Evolutionary conservation across 2,797 vertebrate species (phyloP).

Genomic region (Hylomyscus alleni): DNA sequence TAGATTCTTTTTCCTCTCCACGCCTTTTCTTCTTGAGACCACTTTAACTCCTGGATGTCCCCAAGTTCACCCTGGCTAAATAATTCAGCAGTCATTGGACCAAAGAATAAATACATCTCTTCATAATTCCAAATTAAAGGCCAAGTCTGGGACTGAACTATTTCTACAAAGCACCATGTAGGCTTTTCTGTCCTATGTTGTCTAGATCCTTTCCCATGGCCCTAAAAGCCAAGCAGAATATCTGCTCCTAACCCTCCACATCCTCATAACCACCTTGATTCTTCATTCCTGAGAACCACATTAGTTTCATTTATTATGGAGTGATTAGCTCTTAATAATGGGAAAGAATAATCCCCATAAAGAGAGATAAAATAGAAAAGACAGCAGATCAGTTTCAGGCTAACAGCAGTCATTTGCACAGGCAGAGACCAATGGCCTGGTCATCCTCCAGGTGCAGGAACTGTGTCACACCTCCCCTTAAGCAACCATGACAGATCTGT

Average conservation of each 20-base stretch:
- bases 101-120: not conserved
- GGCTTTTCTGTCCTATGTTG: not conserved
- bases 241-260: not conserved
- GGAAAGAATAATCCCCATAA: not conserved
- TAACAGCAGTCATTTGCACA: not conserved
- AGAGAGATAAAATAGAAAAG: not conserved
- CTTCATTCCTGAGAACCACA: not conserved
- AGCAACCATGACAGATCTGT: not conserved
- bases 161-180: not conserved
- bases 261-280: not conserved
- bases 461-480: not conserved
- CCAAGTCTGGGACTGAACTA: not conserved
- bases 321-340: not conserved
- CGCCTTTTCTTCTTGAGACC: not conserved
- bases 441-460: not conserved
- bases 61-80: not conserved
- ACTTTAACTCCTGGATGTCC: not conserved
- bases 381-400: not conserved
- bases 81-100: not conserved
- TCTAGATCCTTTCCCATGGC: not conserved
- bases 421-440: not conserved
- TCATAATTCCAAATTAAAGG: not conserved
- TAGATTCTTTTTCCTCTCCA: not conserved
- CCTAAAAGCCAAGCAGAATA: not conserved
- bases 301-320: not conserved